A percentile compares a stretch with the other conserved stretches of the same genome.
phyloP scores from a whole-genome alignment of 64 coral and sea anemone genomes.

The Actinia tenebrosa region DNA sequence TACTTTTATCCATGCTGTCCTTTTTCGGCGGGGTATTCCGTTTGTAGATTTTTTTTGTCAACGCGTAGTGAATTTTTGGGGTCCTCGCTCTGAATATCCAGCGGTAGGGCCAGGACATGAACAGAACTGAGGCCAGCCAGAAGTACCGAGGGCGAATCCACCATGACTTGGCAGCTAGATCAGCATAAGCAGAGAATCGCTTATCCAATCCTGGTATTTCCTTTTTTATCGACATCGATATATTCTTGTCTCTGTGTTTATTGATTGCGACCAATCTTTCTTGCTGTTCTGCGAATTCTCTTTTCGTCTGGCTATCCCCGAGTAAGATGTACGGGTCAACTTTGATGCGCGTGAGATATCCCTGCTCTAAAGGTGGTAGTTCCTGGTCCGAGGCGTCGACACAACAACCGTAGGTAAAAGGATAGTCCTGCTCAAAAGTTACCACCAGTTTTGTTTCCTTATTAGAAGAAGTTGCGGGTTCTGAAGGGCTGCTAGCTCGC shows the following conservation, averaged over 20 bases:
- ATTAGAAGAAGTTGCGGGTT: conserved; percentile 13
- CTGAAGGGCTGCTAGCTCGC: background rate
- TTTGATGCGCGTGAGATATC: conserved; percentile 33
- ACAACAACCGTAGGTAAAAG: conserved; percentile 32
- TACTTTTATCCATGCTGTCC: conserved; percentile 33
- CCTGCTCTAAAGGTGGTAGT: conserved; percentile 31
- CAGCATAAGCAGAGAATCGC: conserved; percentile 37
- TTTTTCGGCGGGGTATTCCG: conserved; percentile 21
- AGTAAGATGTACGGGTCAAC: conserved; percentile 45
- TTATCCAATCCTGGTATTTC: conserved; percentile 50
- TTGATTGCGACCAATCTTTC: conserved; percentile 38
- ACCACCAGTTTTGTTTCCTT: conserved; percentile 18
- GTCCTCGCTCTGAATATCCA: conserved; percentile 78
- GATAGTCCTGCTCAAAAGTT: conserved; percentile 18
- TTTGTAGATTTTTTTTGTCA: conserved; percentile 54
- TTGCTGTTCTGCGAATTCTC: conserved; percentile 26
- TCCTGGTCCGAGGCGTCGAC: conserved; percentile 35
- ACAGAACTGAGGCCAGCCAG: conserved; percentile 56
- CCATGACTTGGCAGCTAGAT: conserved; percentile 18
- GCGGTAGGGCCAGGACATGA: conserved; percentile 59
- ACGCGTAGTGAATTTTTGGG: conserved; percentile 35
- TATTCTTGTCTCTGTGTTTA: conserved; percentile 21
- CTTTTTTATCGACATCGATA: background rate
- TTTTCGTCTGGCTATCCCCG: conserved; percentile 46
- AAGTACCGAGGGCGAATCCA: conserved; percentile 57